Evolutionary conservation across 2,113 vertebrate genomes (phyloP).

Genomic region (Pseudolaguvia tuberculata): DNA sequence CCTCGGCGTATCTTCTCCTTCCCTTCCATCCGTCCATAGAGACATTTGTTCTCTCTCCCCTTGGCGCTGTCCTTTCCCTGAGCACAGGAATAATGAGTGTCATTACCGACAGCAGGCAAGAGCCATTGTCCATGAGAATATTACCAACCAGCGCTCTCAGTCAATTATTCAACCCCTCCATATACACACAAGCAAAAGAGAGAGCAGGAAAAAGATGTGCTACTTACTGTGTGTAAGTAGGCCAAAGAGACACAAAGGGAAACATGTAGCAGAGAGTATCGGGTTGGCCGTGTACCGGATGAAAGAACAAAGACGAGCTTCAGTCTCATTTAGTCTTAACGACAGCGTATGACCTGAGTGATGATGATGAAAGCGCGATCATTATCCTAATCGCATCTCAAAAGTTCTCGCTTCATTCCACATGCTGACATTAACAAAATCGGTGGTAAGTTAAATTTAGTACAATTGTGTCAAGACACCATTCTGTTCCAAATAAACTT

Average conservation of each 20-base stretch:
- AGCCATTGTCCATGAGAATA: slow-evolving; percentile 46
- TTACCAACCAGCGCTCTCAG: slow-evolving; percentile 46
- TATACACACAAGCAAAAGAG: slow-evolving; percentile 15
- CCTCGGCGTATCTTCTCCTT: slow-evolving; percentile 23
- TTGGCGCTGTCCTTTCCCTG: slow-evolving; percentile 32
- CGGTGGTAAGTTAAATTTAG: not conserved
- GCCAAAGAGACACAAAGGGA: slow-evolving; percentile 68
- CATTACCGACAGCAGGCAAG: slow-evolving; percentile 51
- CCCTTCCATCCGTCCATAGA: slow-evolving; percentile 5
- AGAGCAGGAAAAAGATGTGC: slow-evolving; percentile 56
- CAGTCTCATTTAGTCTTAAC: slow-evolving; percentile 12
- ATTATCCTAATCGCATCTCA: slow-evolving; percentile 8
- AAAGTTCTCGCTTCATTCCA: not conserved
- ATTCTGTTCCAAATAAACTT: not conserved
- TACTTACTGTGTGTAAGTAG: slow-evolving; percentile 72
- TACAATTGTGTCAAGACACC: not conserved
- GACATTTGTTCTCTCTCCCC: slow-evolving; percentile 12
- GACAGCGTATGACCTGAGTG: not conserved
- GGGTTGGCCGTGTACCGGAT: not conserved
- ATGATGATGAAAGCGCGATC: not conserved
- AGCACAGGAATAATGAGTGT: slow-evolving; percentile 48
- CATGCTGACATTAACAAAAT: not conserved
- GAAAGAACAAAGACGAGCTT: slow-evolving; percentile 12
- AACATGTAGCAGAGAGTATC: slow-evolving; percentile 50
- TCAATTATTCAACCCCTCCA: slow-evolving; percentile 48